Base-by-base conservation (phyloP, 2,888 invertebrate genomes). In the Antheraea yamamai region DNA sequence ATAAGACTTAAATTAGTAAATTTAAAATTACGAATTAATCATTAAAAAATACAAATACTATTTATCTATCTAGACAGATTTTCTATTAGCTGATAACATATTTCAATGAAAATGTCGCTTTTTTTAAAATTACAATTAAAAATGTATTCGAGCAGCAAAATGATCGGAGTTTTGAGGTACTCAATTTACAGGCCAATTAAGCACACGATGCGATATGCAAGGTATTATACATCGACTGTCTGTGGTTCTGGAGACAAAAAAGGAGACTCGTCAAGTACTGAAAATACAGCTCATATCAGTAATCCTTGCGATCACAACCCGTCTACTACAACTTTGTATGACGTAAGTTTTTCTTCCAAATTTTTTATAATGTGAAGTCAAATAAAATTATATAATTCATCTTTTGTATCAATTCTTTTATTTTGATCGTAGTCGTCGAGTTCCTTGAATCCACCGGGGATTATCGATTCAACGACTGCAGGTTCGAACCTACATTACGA, bases 271-370 rank as follows among this genome's bases (percentile, higher is more conserved):
- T 68, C 58, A 58, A 66, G 35, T 14, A 55, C 64, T 20, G 72
- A 66, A 71, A 68, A 75, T 10, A 75, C 64, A 23, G 64, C 23
- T 2, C 71, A 72, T 18, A 76, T 75, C 72, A 70, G 75, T 14
- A 73, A 75, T 51, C 74, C 79, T 10, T 74, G 79, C 18, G 79
- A 76, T 35, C 71, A 55, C 51, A 78, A 78, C 18, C 81, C 82
- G 12, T 80, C 77, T 16, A 74, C 77, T 55, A 80, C 84, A 0
- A 80, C 82, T 52, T 76, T 80, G 76, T 87, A 88, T 75, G 87
- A 87, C 39, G 88, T 88, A 78, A 84, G 87, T 80, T 61, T 61
- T 51, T 35, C 7, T 6, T 20, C 18, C 10, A n/a, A n/a, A n/a
- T 7, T 6, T 20, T 58, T 58, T 58, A 58, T 23, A 23, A 8